These are phyloP conservation scores for Limnothrissa miodon DNA, from an alignment of 2,113 vertebrate species.

Conservation along the genomic window DNA sequence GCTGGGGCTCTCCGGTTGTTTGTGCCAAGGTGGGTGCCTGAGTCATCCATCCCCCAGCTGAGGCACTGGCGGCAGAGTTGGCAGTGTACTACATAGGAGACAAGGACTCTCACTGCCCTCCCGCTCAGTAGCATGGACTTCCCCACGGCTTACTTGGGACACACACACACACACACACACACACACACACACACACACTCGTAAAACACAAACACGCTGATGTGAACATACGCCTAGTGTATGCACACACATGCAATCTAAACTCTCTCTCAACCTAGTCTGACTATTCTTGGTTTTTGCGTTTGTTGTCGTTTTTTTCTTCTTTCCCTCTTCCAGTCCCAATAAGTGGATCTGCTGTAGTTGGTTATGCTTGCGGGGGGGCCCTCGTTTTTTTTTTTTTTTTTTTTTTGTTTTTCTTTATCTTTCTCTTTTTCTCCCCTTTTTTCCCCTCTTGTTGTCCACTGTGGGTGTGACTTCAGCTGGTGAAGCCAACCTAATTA, in stretches of 20 bases:
- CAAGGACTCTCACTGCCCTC: neutral
- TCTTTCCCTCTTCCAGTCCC: neutral
- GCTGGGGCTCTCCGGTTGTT: neutral
- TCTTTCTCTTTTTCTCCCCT: neutral
- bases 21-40: conserved; percentile 5
- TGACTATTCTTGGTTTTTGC: neutral
- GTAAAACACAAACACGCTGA: neutral
- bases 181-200: neutral
- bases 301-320: neutral
- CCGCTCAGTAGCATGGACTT: neutral
- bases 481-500: neutral
- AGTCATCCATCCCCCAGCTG: conserved; percentile 20
- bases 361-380: neutral
- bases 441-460: neutral
- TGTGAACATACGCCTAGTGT: neutral
- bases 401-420: too few relatives aligned
- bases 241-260: conserved; percentile 1
- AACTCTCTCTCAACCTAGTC: neutral
- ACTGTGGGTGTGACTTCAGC: neutral
- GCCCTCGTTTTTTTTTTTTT: neutral
- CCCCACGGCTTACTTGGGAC: neutral
- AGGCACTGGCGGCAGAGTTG: conserved; percentile 16
- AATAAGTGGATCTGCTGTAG: neutral
- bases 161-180: neutral
- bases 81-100: neutral